Percentiles rank a stretch among this genome's conserved stretches.
Evolutionary conservation across 37 sponge, comb jelly and placozoan species (phyloP).

Genomic region (Oopsacas minuta): DNA sequence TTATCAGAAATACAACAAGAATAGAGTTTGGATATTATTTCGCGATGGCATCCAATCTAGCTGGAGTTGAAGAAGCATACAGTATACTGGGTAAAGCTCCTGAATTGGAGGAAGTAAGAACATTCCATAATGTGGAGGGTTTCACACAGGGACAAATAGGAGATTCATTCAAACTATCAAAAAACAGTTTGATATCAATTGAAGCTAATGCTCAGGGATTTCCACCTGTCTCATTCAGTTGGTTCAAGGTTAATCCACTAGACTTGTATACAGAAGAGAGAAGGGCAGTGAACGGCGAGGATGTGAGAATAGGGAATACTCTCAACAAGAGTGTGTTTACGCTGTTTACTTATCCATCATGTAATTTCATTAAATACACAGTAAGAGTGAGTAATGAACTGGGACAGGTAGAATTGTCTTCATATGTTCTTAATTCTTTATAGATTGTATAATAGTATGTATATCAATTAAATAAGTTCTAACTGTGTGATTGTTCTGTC

Average conservation of each 20-base stretch:
- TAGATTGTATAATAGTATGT: too few species aligned
- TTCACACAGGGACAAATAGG: not conserved
- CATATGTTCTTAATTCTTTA: not conserved
- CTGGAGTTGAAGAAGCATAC: not conserved
- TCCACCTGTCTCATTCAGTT: not conserved
- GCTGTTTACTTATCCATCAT: not conserved
- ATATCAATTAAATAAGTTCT: too few species aligned
- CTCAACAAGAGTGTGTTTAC: not conserved
- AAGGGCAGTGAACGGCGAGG: not conserved
- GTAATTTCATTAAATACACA: not conserved
- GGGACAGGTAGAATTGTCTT: not conserved
- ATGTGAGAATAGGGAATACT: not conserved
- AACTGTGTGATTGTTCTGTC: too few species aligned
- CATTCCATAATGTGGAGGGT: not conserved
- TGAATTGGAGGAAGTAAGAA: not conserved
- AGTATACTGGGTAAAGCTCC: not conserved
- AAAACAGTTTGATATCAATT: not conserved
- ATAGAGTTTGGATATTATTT: not conserved
- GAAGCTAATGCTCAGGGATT: not conserved
- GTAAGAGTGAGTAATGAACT: not conserved
- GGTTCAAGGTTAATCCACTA: not conserved
- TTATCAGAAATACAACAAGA: not conserved
- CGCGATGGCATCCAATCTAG: slow-evolving; percentile 5
- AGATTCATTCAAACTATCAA: not conserved
- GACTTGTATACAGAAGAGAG: not conserved